phyloP scores from a whole-genome alignment of 2,888 invertebrate genomes.

The Drosophila merina region DNA sequence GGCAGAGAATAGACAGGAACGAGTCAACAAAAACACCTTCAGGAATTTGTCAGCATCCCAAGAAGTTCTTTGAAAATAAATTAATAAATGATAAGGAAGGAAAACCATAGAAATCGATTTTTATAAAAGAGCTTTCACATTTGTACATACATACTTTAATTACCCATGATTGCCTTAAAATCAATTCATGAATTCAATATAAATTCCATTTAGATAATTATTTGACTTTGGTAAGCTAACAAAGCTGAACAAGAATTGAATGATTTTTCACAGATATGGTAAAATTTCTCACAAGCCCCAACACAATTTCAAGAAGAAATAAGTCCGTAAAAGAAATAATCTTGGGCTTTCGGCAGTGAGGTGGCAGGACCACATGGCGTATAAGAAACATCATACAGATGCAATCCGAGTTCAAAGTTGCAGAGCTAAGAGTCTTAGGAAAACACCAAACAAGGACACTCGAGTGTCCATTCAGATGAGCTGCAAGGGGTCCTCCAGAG shows the following conservation, averaged over 20 bases:
- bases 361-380: conserved; percentile 39
- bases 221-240: background rate
- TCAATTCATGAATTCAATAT: background rate
- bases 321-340: conserved; percentile 64
- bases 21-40: background rate
- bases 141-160: background rate
- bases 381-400: conserved; percentile 55
- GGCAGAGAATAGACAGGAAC: background rate
- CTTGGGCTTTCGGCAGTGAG: conserved; percentile 47
- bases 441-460: conserved; percentile 40
- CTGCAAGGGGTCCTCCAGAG: conserved; percentile 36
- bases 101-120: background rate
- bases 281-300: conserved; percentile 12
- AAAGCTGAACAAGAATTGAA: background rate
- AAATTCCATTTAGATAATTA: conserved; percentile 2
- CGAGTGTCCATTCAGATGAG: conserved; percentile 28
- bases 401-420: conserved; percentile 47
- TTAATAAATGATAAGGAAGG: conserved; percentile 28
- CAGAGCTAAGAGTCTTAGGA: conserved; percentile 42
- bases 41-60: background rate
- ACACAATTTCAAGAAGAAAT: conserved; percentile 11
- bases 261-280: conserved; percentile 5
- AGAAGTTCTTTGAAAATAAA: conserved; percentile 26
- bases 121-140: background rate
- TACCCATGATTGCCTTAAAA: background rate